Base-by-base conservation (phyloP, 2,113 vertebrate species). In the Okapia johnstoni region DNA sequence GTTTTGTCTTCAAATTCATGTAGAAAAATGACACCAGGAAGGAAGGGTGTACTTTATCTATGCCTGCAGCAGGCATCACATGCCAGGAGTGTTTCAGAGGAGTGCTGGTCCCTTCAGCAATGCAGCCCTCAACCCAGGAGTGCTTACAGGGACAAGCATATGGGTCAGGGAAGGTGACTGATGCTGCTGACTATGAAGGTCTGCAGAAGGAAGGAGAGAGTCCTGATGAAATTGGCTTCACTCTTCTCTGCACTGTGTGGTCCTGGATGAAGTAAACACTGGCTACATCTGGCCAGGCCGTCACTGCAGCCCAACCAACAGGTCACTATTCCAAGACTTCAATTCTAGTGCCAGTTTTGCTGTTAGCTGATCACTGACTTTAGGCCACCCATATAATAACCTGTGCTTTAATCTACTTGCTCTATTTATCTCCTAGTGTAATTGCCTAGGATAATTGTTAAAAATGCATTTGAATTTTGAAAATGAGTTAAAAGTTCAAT, bases 391-490 rank as follows among this genome's bases (percentile, higher is more conserved):
- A 43, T 3, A 8, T 10, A 43, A 16, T n/a, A 80, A 61, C 52
- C 21, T 30, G 10, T 40, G n/a, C 63, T 33, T 60, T 26, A 66
- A 7, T 86, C 70, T 83, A 50, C 28, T 13, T 58, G 54, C 28
- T 28, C 19, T 76, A 15, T 28, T 85, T 60, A 52, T 66, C 93
- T 66, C 63, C 52, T 46, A 58, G 43, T 61, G 30, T n/a, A 48
- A 88, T 46, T 76, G 28, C 40, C 81, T 23, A 80, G 57, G 19
- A 40, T 54, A 81, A 89, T 63, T 15, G 16, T 91, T 52, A 79
- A 92, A 58, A 85, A 63, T 92, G n/a, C 33, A 57, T 70, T 58
- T 85, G 28, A 79, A 87, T 95, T 95, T 93, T 73, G 19, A 88
- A 95, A 91, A 50, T 50, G 30, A 85, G 17, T 77, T 58, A 85